Base-by-base conservation (phyloP, 2,888 invertebrate species). In the Dynastes maya region DNA sequence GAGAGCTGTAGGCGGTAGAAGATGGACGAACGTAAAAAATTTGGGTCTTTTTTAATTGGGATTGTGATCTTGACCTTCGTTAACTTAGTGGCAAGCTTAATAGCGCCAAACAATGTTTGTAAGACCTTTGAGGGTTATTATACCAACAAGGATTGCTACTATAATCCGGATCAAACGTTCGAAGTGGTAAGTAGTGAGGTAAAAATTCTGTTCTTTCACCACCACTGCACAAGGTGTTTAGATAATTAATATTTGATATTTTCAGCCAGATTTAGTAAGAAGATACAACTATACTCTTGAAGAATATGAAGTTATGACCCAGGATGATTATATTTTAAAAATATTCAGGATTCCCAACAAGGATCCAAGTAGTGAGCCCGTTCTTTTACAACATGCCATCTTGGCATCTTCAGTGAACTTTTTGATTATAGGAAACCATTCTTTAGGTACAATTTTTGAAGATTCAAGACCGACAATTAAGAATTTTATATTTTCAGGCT, bases 241-340 rank as follows among this genome's bases (percentile, higher is more conserved):
- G 32, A 5, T 37, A 37, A 37, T 16, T 55, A 55, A 51, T 55
- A 55, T 55, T 65, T 13, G 4, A 67, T 37, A 9, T 40, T 67
- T 67, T 22, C 81, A 89, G 89, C 86, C 87, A 76, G 87, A 88
- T 83, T 82, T 89, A 53, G 87, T 89, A 55, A 80, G 81, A 75
- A 81, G 82, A 76, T 86, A 89, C 80, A 87, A 88, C 79, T 89
- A 89, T 80, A 82, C 83, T 51, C 82, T 87, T 0, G 88, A 89
- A 79, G 86, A 85, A 6, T 88, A 89, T 81, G 84, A 87, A 37
- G 83, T 88, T 71, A 87, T 87, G 84, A 89, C 89, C 5, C 85
- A 87, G 78, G 89, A 89, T 84, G 88, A 86, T 11, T 89, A 89
- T 83, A 85, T 89, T 32, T 81, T 89, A 51, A 86, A 87, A 32